Evolutionary conservation across 2,888 invertebrate genomes (phyloP).

Genomic region (Schizotus pectinicornis): DNA sequence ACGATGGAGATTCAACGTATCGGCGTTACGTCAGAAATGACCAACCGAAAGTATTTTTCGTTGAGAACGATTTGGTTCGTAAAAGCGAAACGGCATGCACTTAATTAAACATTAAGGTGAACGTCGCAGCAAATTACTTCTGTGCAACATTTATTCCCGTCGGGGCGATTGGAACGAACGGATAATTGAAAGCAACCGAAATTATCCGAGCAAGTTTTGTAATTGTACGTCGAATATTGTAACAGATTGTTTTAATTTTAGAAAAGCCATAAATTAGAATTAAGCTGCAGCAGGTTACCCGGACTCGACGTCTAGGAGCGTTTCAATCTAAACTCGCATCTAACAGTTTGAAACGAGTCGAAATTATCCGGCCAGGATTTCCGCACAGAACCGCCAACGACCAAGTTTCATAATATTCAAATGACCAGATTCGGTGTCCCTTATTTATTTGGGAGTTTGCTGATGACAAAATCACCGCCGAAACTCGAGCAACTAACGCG

Average conservation of each 20-base stretch:
- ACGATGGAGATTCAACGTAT: slow-evolving; percentile 27
- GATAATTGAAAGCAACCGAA: slow-evolving; percentile 28
- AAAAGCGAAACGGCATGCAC: too few species aligned
- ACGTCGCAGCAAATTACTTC: slow-evolving; percentile 14
- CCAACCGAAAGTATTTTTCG: slow-evolving; percentile 23
- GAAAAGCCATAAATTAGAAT: slow-evolving; percentile 41
- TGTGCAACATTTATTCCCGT: slow-evolving; percentile 8
- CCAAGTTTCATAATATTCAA: too few species aligned
- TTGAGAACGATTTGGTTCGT: not conserved
- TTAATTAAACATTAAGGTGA: slow-evolving; percentile 1
- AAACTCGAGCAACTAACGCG: too few species aligned
- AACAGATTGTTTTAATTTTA: slow-evolving; percentile 45
- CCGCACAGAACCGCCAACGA: too few species aligned
- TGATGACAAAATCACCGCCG: too few species aligned
- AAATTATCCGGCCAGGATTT: too few species aligned
- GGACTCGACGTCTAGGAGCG: slow-evolving; percentile 18
- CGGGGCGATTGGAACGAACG: slow-evolving; percentile 14
- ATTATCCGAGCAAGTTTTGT: slow-evolving; percentile 37
- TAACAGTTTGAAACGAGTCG: not conserved
- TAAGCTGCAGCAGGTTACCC: slow-evolving; percentile 35
- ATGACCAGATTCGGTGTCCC: too few species aligned
- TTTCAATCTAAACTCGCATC: slow-evolving; percentile 22
- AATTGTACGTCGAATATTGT: slow-evolving; percentile 42
- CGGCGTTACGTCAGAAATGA: slow-evolving; percentile 27
- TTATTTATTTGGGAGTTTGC: too few species aligned